Evolutionary conservation across 2,888 invertebrate genomes (phyloP), one percentile per base, ranked within the genome.

Genomic region (Lycophotia porphyrea): DNA sequence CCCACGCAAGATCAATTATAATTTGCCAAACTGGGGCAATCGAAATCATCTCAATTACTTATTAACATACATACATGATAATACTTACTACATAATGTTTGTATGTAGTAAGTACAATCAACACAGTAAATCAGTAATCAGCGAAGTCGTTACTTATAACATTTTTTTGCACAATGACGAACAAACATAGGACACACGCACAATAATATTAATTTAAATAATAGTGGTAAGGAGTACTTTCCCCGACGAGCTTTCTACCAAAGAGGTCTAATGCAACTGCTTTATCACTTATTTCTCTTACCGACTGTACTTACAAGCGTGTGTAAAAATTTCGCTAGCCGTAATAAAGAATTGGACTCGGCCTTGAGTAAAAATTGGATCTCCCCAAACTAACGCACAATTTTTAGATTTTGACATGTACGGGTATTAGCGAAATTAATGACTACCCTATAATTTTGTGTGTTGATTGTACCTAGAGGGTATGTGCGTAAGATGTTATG

Each of bases 361-460:
- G 66, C 84, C 84, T 82, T 80, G 76, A 83, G 63, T 4, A 11
- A 27, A 65, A 83, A 83, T 72, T 76, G 61, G 83, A 75, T 80
- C 70, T 81, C n/a, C 27, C 66, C 34, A 42, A 60, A 52, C 69
- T 42, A 71, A 82, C 71, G 83, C 75, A 79, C 64, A 78, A 65
- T 74, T 67, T 67, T 63, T 31, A 70, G 24, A 79, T 80, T 72
- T 39, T 68, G 49, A 18, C 36, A 71, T 66, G 34, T 24, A 21
- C 31, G 15, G 18, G 36, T 42, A n/a, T 76, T 73, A 70, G 72
- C 67, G 47, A 76, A 80, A 80, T 82, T 70, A 67, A 76, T 5
- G 44, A 69, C 39, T 31, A 47, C 44, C 52, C 27, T 72, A 67
- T 66, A 69, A 71, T 71, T 68, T 55, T 24, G 13, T 31, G 18